Conservation (phyloP, 2,888 invertebrate species). For the Geotrupes spiniger region DNA sequence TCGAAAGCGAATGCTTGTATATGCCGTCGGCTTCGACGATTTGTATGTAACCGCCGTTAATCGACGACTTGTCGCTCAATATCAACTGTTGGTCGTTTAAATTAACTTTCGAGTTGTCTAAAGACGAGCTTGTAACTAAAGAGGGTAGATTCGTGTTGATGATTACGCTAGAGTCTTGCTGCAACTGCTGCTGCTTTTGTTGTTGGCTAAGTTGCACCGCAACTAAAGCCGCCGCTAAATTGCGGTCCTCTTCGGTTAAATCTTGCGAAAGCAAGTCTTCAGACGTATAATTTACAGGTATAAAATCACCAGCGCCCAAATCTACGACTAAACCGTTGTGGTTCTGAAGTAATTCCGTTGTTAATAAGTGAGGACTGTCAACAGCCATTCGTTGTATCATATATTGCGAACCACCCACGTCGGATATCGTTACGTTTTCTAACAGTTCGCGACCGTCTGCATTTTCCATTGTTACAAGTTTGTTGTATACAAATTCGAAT, state of each 20-base stretch:
- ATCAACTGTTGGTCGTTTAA: slow-evolving; percentile 43
- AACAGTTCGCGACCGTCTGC: slow-evolving; percentile 39
- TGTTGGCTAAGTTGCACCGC: slow-evolving; percentile 62
- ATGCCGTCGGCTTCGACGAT: slow-evolving; percentile 42
- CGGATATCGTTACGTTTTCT: slow-evolving; percentile 44
- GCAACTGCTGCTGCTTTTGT: slow-evolving; percentile 56
- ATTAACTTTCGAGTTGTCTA: slow-evolving; percentile 33
- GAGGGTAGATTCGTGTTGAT: slow-evolving; percentile 34
- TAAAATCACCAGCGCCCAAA: slow-evolving; percentile 47
- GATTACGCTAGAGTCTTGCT: slow-evolving; percentile 39
- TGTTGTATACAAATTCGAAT: slow-evolving; percentile 30
- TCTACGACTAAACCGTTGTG: slow-evolving; percentile 49
- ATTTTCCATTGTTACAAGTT: slow-evolving; percentile 35
- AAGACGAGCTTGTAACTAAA: slow-evolving; percentile 26
- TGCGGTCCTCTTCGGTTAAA: slow-evolving; percentile 59
- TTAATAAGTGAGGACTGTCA: slow-evolving; percentile 46
- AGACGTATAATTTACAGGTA: slow-evolving; percentile 48
- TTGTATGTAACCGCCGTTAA: slow-evolving; percentile 41
- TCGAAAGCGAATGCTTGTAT: slow-evolving; percentile 26
- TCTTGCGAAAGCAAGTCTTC: slow-evolving; percentile 49
- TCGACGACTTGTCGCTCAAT: slow-evolving; percentile 36
- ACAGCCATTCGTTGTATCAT: slow-evolving; percentile 47
- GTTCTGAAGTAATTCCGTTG: slow-evolving; percentile 46
- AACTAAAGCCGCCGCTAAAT: slow-evolving; percentile 60
- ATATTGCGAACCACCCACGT: slow-evolving; percentile 43